These are phyloP conservation scores for Nasonovia ribisnigri DNA, from an alignment of 2,888 invertebrate genomes.

Conservation along the genomic window DNA sequence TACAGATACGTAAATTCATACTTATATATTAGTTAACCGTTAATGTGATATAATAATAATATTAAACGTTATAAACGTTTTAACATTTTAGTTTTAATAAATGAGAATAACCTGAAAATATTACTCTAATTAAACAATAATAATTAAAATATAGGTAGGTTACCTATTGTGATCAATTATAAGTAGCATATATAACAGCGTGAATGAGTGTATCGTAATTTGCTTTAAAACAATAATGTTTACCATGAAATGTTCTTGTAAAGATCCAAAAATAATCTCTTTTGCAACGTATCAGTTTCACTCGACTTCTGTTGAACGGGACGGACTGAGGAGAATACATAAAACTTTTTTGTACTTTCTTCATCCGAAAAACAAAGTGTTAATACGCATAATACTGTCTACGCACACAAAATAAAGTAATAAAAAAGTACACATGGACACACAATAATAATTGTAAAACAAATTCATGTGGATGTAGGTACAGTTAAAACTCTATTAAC, in stretches of 20 bases:
- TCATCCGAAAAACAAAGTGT: neutral
- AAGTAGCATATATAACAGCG: neutral
- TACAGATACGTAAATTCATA: neutral
- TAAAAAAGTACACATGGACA: neutral
- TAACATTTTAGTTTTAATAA: neutral
- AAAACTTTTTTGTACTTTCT: neutral
- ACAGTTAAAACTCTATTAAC: neutral
- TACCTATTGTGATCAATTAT: too few species aligned
- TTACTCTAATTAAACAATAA: neutral
- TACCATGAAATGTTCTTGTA: neutral
- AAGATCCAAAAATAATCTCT: neutral
- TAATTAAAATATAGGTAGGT: neutral
- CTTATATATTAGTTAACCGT: neutral
- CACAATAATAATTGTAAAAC: neutral
- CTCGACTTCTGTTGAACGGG: neutral
- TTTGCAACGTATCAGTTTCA: neutral
- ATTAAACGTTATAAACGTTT: neutral
- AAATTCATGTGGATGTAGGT: neutral
- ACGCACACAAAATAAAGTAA: neutral
- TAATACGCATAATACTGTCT: neutral
- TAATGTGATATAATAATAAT: neutral
- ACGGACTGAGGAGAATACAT: neutral
- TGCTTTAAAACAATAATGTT: neutral
- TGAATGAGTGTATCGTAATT: neutral
- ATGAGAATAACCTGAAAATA: neutral